These are phyloP conservation scores for Paramuricea clavata DNA, from an alignment of 92 coral and sea anemone genomes.

Conservation along the genomic window DNA sequence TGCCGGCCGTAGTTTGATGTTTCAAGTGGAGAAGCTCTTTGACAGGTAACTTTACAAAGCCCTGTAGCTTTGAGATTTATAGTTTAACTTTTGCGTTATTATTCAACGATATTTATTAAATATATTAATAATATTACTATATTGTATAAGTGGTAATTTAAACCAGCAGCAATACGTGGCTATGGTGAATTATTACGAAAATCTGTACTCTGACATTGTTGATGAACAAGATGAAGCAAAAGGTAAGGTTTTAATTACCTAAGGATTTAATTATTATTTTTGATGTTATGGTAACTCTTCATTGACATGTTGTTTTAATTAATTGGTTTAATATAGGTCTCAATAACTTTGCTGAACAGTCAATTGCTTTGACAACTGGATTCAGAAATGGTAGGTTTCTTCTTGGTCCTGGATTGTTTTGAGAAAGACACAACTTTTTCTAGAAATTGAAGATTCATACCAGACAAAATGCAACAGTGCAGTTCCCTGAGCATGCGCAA, in stretches of 20 bases:
- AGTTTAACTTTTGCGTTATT: background rate
- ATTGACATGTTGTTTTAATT: no score
- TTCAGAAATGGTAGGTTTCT: constrained; percentile 74
- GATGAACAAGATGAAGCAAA: constrained; percentile 78
- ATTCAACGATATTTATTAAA: no score
- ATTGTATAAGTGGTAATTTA: constrained; percentile 59
- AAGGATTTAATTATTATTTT: background rate
- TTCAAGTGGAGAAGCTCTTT: constrained; percentile 66
- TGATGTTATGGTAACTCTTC: no score
- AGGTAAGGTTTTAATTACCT: constrained; percentile 55
- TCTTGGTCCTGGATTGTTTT: background rate
- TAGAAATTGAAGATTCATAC: no score
- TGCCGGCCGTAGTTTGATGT: constrained; percentile 75
- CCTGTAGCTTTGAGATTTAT: background rate
- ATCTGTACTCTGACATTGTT: constrained; percentile 67
- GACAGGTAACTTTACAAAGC: constrained; percentile 62
- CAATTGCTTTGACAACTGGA: constrained; percentile 72
- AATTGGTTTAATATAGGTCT: constrained; percentile 57
- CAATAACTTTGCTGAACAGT: constrained; percentile 86
- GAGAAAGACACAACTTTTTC: background rate
- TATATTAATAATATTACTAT: background rate
- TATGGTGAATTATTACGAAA: constrained; percentile 59
- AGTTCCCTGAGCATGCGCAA: no score
- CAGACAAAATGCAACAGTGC: no score
- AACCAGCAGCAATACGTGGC: constrained; percentile 56